These are phyloP conservation scores for Rutilus rutilus DNA, from an alignment of 2,113 vertebrate genomes.

Conservation along the genomic window DNA sequence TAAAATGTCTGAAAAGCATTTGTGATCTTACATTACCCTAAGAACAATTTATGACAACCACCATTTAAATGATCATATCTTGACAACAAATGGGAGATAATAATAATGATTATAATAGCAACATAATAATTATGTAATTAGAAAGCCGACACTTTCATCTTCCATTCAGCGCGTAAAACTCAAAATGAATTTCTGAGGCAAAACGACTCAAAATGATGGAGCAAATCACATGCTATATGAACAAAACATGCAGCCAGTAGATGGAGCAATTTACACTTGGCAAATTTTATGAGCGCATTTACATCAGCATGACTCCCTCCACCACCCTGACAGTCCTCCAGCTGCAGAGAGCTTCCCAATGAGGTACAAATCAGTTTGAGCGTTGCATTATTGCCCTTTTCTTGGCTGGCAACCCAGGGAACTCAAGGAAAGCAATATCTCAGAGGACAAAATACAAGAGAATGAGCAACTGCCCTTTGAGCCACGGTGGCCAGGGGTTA, in stretches of 20 bases:
- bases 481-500: constrained; percentile 12
- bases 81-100: not conserved
- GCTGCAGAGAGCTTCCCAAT: constrained; percentile 10
- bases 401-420: not conserved
- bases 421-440: constrained; percentile 13
- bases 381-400: constrained; percentile 17
- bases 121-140: not conserved
- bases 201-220: not conserved
- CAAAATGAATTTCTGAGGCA: not conserved
- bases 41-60: not conserved
- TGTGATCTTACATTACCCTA: not conserved
- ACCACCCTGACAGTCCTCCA: not conserved
- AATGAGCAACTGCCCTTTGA: constrained; percentile 16
- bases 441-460: not conserved
- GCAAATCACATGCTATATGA: not conserved
- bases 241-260: constrained; percentile 17
- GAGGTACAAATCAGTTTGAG: constrained; percentile 25
- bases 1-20: not conserved
- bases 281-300: constrained; percentile 27
- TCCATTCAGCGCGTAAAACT: not conserved
- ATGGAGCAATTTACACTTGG: constrained; percentile 35
- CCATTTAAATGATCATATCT: not conserved
- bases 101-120: too few species aligned
- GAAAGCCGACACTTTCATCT: not conserved
- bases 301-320: constrained; percentile 1